A percentile compares a stretch with the other conserved stretches of the same genome.
phyloP scores from a whole-genome alignment of 2,888 invertebrate genomes.

The Steromphala cineraria region DNA sequence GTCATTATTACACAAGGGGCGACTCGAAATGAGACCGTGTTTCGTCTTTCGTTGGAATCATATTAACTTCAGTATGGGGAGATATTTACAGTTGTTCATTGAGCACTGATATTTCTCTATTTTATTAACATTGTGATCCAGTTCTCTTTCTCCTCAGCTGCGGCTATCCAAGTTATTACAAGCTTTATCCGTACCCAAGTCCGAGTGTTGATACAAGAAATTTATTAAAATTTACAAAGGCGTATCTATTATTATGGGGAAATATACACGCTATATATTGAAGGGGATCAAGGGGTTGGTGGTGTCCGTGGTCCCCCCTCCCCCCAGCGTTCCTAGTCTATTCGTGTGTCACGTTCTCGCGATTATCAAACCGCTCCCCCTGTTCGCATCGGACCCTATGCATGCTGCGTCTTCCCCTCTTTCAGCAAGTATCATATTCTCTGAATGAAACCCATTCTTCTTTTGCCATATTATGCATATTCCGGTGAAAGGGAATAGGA shows the following conservation, averaged over 20 bases:
- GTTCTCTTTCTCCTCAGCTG: background rate
- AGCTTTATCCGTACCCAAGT: background rate
- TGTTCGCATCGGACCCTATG: background rate
- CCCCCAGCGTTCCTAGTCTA: background rate
- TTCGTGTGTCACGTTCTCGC: background rate
- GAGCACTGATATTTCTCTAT: background rate
- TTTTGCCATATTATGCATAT: no score
- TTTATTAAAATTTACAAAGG: constrained; percentile 17
- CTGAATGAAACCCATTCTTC: background rate
- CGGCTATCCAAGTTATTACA: background rate
- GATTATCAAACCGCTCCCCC: background rate
- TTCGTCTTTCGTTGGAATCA: background rate
- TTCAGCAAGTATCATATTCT: constrained; percentile 12
- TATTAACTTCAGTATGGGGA: background rate
- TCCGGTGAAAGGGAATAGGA: no score
- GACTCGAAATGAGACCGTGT: background rate
- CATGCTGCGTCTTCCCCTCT: background rate
- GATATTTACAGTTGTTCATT: background rate
- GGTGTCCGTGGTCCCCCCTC: background rate
- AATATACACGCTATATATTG: background rate
- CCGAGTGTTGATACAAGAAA: background rate
- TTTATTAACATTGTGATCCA: background rate
- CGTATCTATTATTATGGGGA: constrained; percentile 1
- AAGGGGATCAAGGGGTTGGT: background rate
- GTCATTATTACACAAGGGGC: background rate